Percentiles rank a stretch among this genome's conserved stretches.
Evolutionary conservation across 2,888 invertebrate genomes (phyloP).

Genomic region (Lasiommata megera): DNA sequence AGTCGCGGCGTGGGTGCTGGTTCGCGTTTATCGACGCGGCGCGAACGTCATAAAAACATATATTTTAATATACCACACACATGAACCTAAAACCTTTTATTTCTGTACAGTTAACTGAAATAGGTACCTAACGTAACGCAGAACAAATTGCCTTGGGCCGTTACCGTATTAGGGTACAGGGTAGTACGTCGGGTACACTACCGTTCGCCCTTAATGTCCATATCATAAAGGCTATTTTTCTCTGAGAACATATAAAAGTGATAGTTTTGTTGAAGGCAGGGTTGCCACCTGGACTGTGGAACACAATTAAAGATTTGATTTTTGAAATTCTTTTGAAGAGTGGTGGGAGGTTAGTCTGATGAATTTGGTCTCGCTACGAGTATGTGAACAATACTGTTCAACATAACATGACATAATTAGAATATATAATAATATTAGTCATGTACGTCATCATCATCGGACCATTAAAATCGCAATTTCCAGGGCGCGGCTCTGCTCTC

Average conservation of each 20-base stretch:
- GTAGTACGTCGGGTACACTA: neutral
- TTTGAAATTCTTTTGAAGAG: too few relatives aligned
- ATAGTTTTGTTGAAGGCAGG: neutral
- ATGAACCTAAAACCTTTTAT: conserved; percentile 6
- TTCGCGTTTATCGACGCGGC: too few relatives aligned
- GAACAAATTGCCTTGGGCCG: conserved; percentile 4
- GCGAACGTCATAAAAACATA: neutral
- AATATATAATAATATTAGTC: too few relatives aligned
- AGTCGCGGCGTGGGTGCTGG: too few relatives aligned
- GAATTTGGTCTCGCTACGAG: too few relatives aligned
- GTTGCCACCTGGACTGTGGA: neutral
- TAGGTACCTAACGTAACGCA: conserved; percentile 1
- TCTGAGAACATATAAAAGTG: neutral
- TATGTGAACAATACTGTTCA: too few relatives aligned
- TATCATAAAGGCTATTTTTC: conserved; percentile 22
- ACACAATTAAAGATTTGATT: neutral
- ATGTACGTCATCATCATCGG: too few relatives aligned
- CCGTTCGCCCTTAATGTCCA: neutral
- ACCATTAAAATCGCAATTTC: too few relatives aligned
- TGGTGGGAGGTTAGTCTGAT: too few relatives aligned
- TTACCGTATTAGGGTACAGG: conserved; percentile 1
- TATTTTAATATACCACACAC: neutral
- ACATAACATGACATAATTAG: too few relatives aligned
- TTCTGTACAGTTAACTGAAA: conserved; percentile 10
- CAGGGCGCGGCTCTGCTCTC: too few relatives aligned